Evolutionary conservation across 2,888 invertebrate species (phyloP), one percentile per base, ranked within the genome.

Genomic region (Theretra japonica): DNA sequence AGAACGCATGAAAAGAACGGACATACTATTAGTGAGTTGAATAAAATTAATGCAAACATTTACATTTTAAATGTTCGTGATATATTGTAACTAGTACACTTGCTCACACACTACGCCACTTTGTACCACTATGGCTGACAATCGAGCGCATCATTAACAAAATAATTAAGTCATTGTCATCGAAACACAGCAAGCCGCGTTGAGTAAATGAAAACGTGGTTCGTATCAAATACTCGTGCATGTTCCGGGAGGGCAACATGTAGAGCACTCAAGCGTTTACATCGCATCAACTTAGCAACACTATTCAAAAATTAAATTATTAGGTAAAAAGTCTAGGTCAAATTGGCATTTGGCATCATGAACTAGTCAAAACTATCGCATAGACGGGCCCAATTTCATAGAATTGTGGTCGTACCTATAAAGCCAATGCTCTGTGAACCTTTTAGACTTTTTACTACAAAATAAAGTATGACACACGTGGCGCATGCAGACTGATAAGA

Each of bases 1-100:
- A 93, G 91, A 88, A 85, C 83, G 89, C 94, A 93, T 94, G 94
- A 79, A 93, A 94, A 92, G 88, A 92, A 90, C 83, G 82, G 82
- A 86, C 81, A 79, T 73, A 78, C 77, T 79, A 83, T 87, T 84
- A 88, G 84, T 87, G 78, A 75, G 75, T 77, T 82, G 79, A 77
- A 76, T 74, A 78, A 74, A 74, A 68, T 70, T 71, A 73, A 76
- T 70, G 69, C 69, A 71, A 75, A 75, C 60, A 74, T 73, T 75
- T 72, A 72, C 70, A 72, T 72, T 62, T 65, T 30, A 6, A 30
- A 65, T 48, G 68, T 73, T 69, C 69, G 72, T 72, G 70, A 69
- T 71, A 33, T 25, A 73, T 23, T n/a, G 21, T 70, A 41, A 41
- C 33, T 28, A 17, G 23, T 68, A 56, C 56, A 28, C n/a, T 56